Conservation (phyloP, 2,888 invertebrate genomes). For the Sepiola atlantica region DNA sequence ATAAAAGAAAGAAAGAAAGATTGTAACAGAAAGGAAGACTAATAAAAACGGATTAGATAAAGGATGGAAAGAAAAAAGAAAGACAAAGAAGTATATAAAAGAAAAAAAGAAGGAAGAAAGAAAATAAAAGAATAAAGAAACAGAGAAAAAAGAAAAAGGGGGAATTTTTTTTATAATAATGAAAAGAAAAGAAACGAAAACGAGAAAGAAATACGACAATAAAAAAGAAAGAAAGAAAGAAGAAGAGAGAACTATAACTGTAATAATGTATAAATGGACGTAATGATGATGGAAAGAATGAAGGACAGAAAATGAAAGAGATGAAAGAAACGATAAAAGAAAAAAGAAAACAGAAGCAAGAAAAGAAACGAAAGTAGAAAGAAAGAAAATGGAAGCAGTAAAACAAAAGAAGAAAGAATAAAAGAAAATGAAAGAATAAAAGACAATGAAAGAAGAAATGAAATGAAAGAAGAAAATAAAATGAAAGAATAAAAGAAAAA, state of each 20-base stretch:
- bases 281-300: neutral
- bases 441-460: neutral
- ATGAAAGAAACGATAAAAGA: neutral
- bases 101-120: neutral
- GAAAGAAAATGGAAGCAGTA: neutral
- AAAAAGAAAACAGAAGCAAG: neutral
- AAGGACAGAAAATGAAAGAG: neutral
- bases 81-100: too few relatives aligned
- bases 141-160: neutral
- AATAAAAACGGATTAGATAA: too few relatives aligned
- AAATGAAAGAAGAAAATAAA: neutral
- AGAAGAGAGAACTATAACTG: neutral
- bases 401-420: neutral
- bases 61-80: too few relatives aligned
- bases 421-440: neutral
- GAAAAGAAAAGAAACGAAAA: neutral
- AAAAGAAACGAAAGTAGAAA: neutral
- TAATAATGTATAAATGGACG: too few relatives aligned
- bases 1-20: too few relatives aligned
- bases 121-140: neutral
- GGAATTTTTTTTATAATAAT: too few relatives aligned
- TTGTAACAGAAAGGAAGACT: too few relatives aligned
- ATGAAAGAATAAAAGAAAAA: too few relatives aligned
- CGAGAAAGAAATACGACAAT: too few relatives aligned
- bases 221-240: neutral